phyloP scores from a whole-genome alignment of 2,797 vertebrate species.

The Rhynchonycteris naso region DNA sequence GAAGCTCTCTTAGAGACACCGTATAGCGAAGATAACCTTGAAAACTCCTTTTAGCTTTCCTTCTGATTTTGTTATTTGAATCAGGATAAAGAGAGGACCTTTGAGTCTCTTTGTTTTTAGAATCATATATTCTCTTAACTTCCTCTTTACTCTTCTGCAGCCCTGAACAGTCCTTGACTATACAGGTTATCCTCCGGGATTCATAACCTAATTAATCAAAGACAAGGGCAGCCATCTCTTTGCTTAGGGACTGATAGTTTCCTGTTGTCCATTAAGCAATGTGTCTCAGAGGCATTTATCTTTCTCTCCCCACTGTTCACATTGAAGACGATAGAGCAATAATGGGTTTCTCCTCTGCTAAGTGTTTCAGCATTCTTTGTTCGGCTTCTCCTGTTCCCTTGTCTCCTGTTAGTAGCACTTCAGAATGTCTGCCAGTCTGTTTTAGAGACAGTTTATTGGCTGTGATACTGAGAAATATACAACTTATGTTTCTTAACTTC shows the following conservation, averaged over 20 bases:
- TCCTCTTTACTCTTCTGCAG: not conserved
- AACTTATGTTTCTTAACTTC: slow-evolving; percentile 76
- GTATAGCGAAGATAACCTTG: not conserved
- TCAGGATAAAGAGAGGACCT: slow-evolving; percentile 33
- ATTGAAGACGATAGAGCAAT: slow-evolving; percentile 51
- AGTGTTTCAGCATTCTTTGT: not conserved
- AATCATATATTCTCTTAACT: not conserved
- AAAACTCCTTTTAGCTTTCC: not conserved
- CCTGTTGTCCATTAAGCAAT: slow-evolving; percentile 46
- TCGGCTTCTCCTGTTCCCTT: not conserved
- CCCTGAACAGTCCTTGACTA: slow-evolving; percentile 59
- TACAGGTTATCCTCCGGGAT: slow-evolving; percentile 51
- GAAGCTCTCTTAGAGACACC: not conserved
- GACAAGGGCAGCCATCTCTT: slow-evolving; percentile 65
- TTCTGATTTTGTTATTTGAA: slow-evolving; percentile 32
- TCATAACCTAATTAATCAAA: slow-evolving; percentile 75
- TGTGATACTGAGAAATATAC: slow-evolving; percentile 68
- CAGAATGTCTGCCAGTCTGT: slow-evolving; percentile 73
- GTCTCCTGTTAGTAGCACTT: slow-evolving; percentile 69
- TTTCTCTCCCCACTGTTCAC: slow-evolving; percentile 68
- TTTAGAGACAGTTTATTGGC: slow-evolving; percentile 81
- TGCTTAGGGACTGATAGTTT: slow-evolving; percentile 57
- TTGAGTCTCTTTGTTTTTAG: slow-evolving; percentile 42
- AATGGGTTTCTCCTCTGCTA: slow-evolving; percentile 33
- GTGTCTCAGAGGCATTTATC: slow-evolving; percentile 66